phyloP scores from a whole-genome alignment of 2,888 invertebrate genomes.

The Anorthoa munda region DNA sequence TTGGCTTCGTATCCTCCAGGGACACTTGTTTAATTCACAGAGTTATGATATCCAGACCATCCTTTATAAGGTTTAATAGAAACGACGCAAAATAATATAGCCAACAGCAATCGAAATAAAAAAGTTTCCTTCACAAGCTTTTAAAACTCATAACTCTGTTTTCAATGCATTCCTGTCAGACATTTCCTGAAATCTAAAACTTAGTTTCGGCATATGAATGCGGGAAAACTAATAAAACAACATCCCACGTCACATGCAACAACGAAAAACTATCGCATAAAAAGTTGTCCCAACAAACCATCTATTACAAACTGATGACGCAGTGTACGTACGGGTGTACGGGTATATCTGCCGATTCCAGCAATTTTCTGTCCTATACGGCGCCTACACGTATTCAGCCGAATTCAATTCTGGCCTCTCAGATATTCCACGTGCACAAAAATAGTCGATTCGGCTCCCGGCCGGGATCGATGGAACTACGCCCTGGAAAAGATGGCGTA shows the following conservation, averaged over 20 bases:
- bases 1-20: slow-evolving; percentile 70
- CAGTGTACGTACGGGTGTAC: slow-evolving; percentile 43
- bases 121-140: slow-evolving; percentile 14
- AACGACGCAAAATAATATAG: not conserved
- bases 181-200: slow-evolving; percentile 22
- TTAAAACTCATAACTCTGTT: slow-evolving; percentile 24
- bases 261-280: slow-evolving; percentile 44
- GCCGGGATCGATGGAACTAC: slow-evolving; percentile 81
- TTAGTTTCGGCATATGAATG: slow-evolving; percentile 16
- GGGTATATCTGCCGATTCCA: slow-evolving; percentile 61
- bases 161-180: slow-evolving; percentile 26
- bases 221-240: slow-evolving; percentile 53
- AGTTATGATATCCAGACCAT: slow-evolving; percentile 69
- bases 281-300: slow-evolving; percentile 43
- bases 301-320: slow-evolving; percentile 59
- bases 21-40: slow-evolving; percentile 78
- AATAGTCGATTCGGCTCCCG: slow-evolving; percentile 78
- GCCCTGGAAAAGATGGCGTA: slow-evolving; percentile 83
- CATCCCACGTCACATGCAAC: slow-evolving; percentile 36
- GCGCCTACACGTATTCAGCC: slow-evolving; percentile 67
- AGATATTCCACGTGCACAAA: slow-evolving; percentile 84
- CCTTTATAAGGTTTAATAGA: slow-evolving; percentile 47
- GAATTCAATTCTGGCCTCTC: slow-evolving; percentile 80
- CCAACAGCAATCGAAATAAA: not conserved
- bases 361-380: slow-evolving; percentile 66